Base-by-base conservation (phyloP, 2,797 vertebrate genomes). In the Perodicticus potto region DNA sequence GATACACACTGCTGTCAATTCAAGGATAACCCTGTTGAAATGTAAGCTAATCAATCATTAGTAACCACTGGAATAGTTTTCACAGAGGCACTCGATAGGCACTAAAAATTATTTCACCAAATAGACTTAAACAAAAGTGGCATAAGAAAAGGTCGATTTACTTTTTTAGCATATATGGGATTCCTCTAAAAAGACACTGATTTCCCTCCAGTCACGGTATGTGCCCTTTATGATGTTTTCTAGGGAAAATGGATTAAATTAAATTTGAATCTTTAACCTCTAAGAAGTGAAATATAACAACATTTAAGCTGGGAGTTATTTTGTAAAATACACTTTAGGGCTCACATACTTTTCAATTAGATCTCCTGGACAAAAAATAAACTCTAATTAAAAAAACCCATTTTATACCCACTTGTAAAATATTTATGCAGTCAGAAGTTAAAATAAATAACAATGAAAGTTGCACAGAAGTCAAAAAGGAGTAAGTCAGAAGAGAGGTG, bases 71-170 rank as follows among this genome's bases (percentile, higher is more conserved):
- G 94, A 88, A 82, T 61, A 40, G 85, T 85, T 89, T 95, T 93
- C 81, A 89, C 73, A 86, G 80, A 91, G 91, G 70, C 63, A 25
- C 34, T 87, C 84, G 45, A 25, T 55, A 93, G 43, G 23, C 65
- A 72, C 53, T 93, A 80, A 93, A 93, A 95, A 89, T 69, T 73
- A 77, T 63, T 94, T 96, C 82, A 70, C 82, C 90, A 94, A 93
- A 93, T 10, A 93, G 80, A 96, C 86, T 67, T 72, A 81, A 92
- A 88, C 57, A 90, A 92, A 94, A 92, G 82, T 88, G 61, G 90
- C 43, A 55, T 89, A 88, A 57, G 82, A 95, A 95, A 77, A 84
- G 82, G 20, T 93, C 82, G 29, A 73, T 96, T 94, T 70, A 73
- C 37, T 88, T 88, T 88, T 89, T 94, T 86, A 86, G 69, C 86